Evolutionary conservation across 2,797 vertebrate genomes (phyloP), one percentile per base, ranked within the genome.

Genomic region (Anguilla pacifica): DNA sequence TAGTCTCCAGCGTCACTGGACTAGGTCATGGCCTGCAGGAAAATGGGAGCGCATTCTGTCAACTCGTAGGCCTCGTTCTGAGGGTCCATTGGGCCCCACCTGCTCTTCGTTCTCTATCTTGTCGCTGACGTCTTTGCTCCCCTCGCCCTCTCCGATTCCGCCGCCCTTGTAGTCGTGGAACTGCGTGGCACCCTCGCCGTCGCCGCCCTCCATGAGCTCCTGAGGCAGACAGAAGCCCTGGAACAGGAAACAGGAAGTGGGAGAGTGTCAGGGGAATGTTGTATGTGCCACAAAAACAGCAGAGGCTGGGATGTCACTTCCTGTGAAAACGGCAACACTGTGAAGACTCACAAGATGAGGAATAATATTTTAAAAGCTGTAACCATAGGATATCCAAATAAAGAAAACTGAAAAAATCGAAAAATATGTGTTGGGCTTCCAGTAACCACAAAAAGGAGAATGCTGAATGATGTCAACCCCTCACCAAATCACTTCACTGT

Each of bases 41-140:
- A 17, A 19, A 53, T 0, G 43, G 49, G 39, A 77, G 13, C 3
- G 3, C 31, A 17, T 3, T 77, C 31, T 77, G 35, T 35, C 46
- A n/a, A 53, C 25, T 6, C 85, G 1, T 9, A 19, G 67, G 5
- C n/a, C 5, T 9, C 31, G 7, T 4, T 43, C 46, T 1, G 9
- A 25, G 31, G 0, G 43, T 17, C 28, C 39, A 2, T 35, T 31
- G 43, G 43, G 51, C 35, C 93, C 86, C 93, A 97, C 98, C 98
- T 99, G 98, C 86, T 99, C 98, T 95, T 99, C 98, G 15, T 97
- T 98, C 93, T 99, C 98, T 88, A 99, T 98, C 95, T 97, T 97
- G 92, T 99, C 96, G 11, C 98, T 99, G 93, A 99, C 97, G 57
- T 99, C 99, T 93, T 98, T 99, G 91, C 91, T 91, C 86, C 99